These are phyloP conservation scores for Ailuropoda melanoleuca DNA, from an alignment of 2,113 vertebrate genomes.

Conservation along the genomic window DNA sequence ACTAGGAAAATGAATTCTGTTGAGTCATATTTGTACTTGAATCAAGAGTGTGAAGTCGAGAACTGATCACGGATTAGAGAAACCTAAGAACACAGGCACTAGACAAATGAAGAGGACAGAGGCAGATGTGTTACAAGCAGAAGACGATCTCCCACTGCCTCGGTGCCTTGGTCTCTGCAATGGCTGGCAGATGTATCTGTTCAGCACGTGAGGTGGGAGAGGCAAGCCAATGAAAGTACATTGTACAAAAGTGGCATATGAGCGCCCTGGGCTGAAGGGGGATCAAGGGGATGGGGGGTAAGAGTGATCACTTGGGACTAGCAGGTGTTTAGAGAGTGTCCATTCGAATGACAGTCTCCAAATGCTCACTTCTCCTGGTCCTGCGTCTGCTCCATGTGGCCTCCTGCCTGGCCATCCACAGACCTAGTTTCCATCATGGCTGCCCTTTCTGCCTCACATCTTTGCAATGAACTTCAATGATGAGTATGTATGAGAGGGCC, in stretches of 20 bases:
- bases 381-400: not conserved
- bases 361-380: not conserved
- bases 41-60: not conserved
- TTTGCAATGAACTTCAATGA: not conserved
- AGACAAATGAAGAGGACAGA: not conserved
- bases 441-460: not conserved
- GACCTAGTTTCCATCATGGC: not conserved
- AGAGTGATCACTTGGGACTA: not conserved
- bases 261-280: not conserved
- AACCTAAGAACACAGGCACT: not conserved
- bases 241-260: not conserved
- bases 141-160: not conserved
- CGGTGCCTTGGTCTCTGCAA: not conserved
- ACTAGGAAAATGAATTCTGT: not conserved
- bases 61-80: not conserved
- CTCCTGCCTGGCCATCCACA: not conserved
- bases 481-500: not conserved
- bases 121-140: not conserved
- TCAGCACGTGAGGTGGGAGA: not conserved
- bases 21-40: not conserved
- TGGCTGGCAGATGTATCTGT: not conserved
- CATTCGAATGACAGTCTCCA: not conserved
- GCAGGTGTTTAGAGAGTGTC: not conserved
- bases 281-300: no score
- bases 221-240: not conserved